Conservation (phyloP, 2,888 invertebrate species). For the Chalcis sispes region DNA sequence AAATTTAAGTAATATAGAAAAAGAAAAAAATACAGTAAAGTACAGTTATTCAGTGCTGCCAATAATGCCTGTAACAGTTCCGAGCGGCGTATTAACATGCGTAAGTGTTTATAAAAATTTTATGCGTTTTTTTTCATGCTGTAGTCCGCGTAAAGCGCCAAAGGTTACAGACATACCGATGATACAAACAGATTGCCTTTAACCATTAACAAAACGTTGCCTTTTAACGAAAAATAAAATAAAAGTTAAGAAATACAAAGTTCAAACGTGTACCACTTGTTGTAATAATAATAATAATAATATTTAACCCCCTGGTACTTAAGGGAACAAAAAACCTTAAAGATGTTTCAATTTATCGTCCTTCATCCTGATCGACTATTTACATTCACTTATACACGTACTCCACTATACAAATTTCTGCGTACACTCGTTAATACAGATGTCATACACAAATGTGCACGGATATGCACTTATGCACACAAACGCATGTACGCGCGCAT, state of each 20-base stretch:
- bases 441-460: conserved; percentile 3
- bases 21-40: conserved; percentile 60
- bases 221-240: conserved; percentile 70
- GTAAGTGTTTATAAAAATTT: conserved; percentile 2
- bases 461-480: not conserved
- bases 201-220: conserved; percentile 74
- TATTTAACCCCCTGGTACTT: conserved; percentile 73
- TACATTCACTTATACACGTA: not conserved
- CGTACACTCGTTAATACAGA: not conserved
- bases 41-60: conserved; percentile 73
- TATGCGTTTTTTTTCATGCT: conserved; percentile 27
- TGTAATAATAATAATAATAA: conserved; percentile 63
- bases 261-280: conserved; percentile 64
- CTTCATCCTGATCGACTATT: conserved; percentile 30
- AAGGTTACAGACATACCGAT: conserved; percentile 74
- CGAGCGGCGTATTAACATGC: conserved; percentile 45
- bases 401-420: too few relatives aligned
- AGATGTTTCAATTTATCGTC: conserved; percentile 16
- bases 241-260: conserved; percentile 63
- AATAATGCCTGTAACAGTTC: conserved; percentile 73
- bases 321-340: conserved; percentile 63
- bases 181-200: conserved; percentile 76
- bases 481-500: not conserved
- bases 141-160: conserved; percentile 58
- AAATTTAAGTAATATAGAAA: conserved; percentile 51